Evolutionary conservation across 2,113 vertebrate species (phyloP).

Genomic region (Oryzias melastigma): DNA sequence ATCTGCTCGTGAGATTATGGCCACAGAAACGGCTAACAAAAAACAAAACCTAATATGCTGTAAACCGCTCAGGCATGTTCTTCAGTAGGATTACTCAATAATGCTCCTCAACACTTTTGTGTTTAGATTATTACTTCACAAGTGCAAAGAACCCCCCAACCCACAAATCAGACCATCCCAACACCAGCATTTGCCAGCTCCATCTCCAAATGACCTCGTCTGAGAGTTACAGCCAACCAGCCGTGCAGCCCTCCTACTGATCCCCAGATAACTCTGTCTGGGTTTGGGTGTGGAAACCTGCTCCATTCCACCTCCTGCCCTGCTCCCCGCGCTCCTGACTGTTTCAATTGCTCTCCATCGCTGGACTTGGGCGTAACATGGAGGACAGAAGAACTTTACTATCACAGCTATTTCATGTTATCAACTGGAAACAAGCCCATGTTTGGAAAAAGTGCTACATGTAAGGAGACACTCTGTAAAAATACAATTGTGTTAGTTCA

Average conservation of each 20-base stretch:
- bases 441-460: slow-evolving; percentile 11
- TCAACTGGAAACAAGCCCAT: slow-evolving; percentile 27
- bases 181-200: background rate
- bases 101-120: too few species aligned
- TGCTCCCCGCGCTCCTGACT: slow-evolving; percentile 8
- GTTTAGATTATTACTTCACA: too few species aligned
- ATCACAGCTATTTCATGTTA: slow-evolving; percentile 5
- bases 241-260: slow-evolving; percentile 19
- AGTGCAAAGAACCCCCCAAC: too few species aligned
- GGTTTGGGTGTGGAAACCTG: background rate
- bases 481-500: background rate
- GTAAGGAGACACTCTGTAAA: slow-evolving; percentile 6
- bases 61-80: too few species aligned
- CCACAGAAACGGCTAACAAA: too few species aligned
- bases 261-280: slow-evolving; percentile 36
- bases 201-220: slow-evolving; percentile 24
- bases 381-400: slow-evolving; percentile 17
- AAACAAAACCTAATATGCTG: too few species aligned
- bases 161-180: background rate
- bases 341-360: slow-evolving; percentile 23
- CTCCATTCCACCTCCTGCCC: slow-evolving; percentile 1
- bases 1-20: too few species aligned
- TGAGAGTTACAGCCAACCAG: slow-evolving; percentile 7
- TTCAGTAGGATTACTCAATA: too few species aligned
- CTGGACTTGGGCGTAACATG: slow-evolving; percentile 21